Percentiles rank a stretch among this genome's conserved stretches.
Conservation (phyloP, 1,140 invertebrate species). For the Drusus annulatus region DNA sequence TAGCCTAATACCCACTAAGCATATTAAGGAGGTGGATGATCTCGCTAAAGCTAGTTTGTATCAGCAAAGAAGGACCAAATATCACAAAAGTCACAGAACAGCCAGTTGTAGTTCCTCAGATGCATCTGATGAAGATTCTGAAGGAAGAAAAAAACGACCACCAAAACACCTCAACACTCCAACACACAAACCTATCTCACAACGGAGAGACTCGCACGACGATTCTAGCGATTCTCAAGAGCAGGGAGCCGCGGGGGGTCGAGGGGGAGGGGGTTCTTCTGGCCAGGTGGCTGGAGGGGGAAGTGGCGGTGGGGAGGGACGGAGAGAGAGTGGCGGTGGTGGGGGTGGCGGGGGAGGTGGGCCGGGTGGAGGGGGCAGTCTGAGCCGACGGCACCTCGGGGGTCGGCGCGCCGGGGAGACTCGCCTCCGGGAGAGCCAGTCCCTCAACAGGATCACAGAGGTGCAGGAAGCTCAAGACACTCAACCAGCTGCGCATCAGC, state of each 20-base stretch:
- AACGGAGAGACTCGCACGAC: slow-evolving; percentile 82
- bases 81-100: slow-evolving; percentile 81
- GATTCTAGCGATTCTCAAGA: slow-evolving; percentile 85
- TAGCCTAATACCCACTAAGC: slow-evolving; percentile 59
- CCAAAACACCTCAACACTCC: slow-evolving; percentile 77
- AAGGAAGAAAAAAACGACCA: slow-evolving; percentile 83
- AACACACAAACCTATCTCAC: slow-evolving; percentile 72
- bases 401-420: slow-evolving; percentile 77
- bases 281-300: slow-evolving; percentile 57
- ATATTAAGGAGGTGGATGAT: slow-evolving; percentile 63
- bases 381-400: slow-evolving; percentile 69
- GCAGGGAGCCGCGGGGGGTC: slow-evolving; percentile 72
- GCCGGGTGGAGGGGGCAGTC: slow-evolving; percentile 61
- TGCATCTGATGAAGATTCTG: slow-evolving; percentile 92
- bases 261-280: slow-evolving; percentile 63
- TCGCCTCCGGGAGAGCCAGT: slow-evolving; percentile 83
- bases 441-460: slow-evolving; percentile 86
- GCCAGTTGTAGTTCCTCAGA: slow-evolving; percentile 92
- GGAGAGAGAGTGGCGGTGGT: slow-evolving; percentile 58
- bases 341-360: slow-evolving; percentile 61
- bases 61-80: slow-evolving; percentile 78
- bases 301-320: slow-evolving; percentile 49
- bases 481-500: slow-evolving; percentile 43
- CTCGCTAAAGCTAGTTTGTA: slow-evolving; percentile 63
- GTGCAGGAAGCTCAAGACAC: slow-evolving; percentile 75